Conservation (phyloP, 2,888 invertebrate species). For the Cantharis flavilabris region DNA sequence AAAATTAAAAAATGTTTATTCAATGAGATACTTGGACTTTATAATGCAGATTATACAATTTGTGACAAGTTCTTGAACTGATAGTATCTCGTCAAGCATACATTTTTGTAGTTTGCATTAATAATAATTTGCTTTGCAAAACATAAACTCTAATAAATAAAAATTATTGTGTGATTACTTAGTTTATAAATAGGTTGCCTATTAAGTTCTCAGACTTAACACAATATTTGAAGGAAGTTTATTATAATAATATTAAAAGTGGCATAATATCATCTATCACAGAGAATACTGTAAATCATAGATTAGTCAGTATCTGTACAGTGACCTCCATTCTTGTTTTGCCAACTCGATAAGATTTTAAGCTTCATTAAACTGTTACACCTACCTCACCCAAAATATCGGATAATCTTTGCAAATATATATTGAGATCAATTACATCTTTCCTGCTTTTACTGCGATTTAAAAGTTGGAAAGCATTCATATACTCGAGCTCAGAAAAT, state of each 20-base stretch:
- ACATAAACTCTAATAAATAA: neutral
- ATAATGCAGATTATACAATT: no score
- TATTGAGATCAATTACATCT: slow-evolving; percentile 63
- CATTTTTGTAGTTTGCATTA: no score
- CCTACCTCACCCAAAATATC: slow-evolving; percentile 85
- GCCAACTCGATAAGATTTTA: neutral
- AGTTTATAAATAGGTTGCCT: neutral
- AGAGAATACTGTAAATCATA: neutral
- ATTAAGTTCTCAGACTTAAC: neutral
- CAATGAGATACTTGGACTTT: neutral
- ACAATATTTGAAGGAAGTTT: neutral
- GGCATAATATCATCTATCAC: neutral
- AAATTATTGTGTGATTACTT: neutral
- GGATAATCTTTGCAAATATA: slow-evolving; percentile 77
- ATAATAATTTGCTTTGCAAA: no score
- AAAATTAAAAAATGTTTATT: neutral
- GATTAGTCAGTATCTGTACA: neutral
- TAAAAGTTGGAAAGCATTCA: slow-evolving; percentile 81
- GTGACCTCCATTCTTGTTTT: neutral
- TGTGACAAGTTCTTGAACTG: no score
- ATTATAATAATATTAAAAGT: neutral
- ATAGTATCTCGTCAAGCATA: no score
- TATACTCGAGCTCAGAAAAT: slow-evolving; percentile 86
- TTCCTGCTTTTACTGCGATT: slow-evolving; percentile 63
- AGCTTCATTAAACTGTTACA: slow-evolving; percentile 68